A percentile compares a stretch with the other conserved stretches of the same genome.
Conservation (phyloP, 2,113 vertebrate species). For the Muntiacus muntjak region DNA sequence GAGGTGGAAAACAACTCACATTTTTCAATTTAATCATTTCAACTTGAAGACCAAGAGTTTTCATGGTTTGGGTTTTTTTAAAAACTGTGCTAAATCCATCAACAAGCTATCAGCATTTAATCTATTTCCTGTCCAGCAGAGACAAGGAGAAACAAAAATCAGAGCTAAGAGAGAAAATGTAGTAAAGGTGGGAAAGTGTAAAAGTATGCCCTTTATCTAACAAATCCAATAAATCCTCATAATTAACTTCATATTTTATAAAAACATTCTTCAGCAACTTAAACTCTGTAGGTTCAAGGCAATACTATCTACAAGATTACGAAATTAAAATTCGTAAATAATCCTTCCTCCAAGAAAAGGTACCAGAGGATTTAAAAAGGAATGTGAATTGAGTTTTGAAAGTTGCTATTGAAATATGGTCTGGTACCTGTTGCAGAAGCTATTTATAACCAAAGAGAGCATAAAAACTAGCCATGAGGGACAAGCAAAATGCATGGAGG, state of each 20-base stretch:
- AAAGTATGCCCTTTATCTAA: slow-evolving; percentile 16
- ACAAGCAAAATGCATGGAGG: slow-evolving; percentile 25
- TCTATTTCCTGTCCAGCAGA: background rate
- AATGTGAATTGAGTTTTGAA: slow-evolving; percentile 39
- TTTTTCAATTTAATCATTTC: background rate
- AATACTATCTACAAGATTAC: background rate
- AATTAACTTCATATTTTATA: background rate
- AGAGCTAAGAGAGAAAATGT: background rate
- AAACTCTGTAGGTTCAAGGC: background rate
- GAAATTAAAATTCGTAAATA: slow-evolving; percentile 37
- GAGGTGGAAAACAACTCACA: background rate
- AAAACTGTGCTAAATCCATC: background rate
- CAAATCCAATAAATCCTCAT: background rate
- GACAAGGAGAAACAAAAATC: background rate
- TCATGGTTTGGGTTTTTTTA: background rate
- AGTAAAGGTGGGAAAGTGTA: background rate
- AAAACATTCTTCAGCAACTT: background rate
- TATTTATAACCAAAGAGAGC: slow-evolving; percentile 47
- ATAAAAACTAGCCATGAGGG: slow-evolving; percentile 34
- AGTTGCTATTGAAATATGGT: slow-evolving; percentile 6
- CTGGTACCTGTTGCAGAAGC: slow-evolving; percentile 33
- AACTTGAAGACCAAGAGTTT: background rate
- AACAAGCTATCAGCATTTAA: background rate
- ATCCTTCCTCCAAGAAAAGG: background rate
- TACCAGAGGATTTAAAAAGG: background rate